These are phyloP conservation scores for Vesta saturnalis DNA, from an alignment of 2,888 invertebrate genomes.

Conservation along the genomic window DNA sequence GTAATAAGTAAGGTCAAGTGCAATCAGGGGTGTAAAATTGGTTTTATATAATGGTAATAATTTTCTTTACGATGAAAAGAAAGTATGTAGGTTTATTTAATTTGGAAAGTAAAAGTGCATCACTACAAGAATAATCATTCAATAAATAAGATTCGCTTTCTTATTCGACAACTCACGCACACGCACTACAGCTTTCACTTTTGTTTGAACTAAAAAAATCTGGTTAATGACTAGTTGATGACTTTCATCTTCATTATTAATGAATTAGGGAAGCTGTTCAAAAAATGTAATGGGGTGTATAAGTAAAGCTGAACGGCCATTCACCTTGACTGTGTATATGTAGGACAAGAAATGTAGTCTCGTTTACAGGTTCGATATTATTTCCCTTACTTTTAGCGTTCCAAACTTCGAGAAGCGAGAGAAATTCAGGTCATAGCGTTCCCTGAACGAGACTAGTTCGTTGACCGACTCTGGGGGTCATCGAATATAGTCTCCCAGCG, in stretches of 20 bases:
- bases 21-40: too few relatives aligned
- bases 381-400: slow-evolving; percentile 20
- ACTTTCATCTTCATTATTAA: slow-evolving; percentile 33
- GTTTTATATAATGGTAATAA: too few relatives aligned
- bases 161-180: slow-evolving; percentile 26
- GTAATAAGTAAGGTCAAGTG: too few relatives aligned
- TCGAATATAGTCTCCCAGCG: slow-evolving; percentile 48
- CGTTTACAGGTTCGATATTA: slow-evolving; percentile 18
- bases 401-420: slow-evolving; percentile 34
- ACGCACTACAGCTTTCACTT: slow-evolving; percentile 34
- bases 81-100: slow-evolving; percentile 15
- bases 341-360: slow-evolving; percentile 41
- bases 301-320: slow-evolving; percentile 49
- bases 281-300: slow-evolving; percentile 22
- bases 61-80: too few relatives aligned
- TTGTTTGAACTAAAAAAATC: slow-evolving; percentile 15
- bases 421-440: slow-evolving; percentile 53
- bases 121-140: not conserved
- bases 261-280: not conserved
- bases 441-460: slow-evolving; percentile 58
- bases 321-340: slow-evolving; percentile 54
- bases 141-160: slow-evolving; percentile 35
- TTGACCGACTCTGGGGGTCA: slow-evolving; percentile 57
- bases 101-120: slow-evolving; percentile 13
- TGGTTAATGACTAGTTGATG: too few relatives aligned